These are phyloP conservation scores for Trididemnum nubilum DNA, from an alignment of 23 tunicate genomes.

Conservation along the genomic window DNA sequence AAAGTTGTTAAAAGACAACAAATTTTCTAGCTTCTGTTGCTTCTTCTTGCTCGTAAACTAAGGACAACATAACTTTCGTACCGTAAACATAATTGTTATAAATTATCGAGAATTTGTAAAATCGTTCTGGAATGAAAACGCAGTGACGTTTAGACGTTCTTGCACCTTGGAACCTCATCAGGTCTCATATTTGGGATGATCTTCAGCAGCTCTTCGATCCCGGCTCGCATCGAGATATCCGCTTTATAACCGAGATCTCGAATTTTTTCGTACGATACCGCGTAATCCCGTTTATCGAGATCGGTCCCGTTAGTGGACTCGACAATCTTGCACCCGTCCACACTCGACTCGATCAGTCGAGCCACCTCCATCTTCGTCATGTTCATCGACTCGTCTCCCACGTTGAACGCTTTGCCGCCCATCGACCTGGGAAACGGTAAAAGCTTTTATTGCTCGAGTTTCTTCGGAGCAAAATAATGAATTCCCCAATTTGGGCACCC, in stretches of 20 bases:
- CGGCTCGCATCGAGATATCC: constrained; percentile 58
- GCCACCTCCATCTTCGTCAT: constrained; percentile 94
- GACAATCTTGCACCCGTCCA: constrained; percentile 86
- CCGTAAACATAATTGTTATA: too few species aligned
- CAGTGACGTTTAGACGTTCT: constrained; percentile 68
- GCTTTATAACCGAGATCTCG: constrained; percentile 86
- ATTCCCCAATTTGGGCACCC: too few species aligned
- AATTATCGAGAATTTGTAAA: too few species aligned
- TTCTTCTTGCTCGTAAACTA: too few species aligned
- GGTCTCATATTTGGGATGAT: constrained; percentile 76
- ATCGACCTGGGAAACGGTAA: constrained; percentile 60
- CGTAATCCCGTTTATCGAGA: constrained; percentile 95
- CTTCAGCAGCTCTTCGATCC: constrained; percentile 84
- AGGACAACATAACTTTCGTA: too few species aligned
- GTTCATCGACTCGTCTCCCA: constrained; percentile 99
- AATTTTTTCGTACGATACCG: constrained; percentile 80
- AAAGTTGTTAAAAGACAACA: too few species aligned
- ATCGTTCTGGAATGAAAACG: too few species aligned
- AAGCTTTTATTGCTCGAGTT: too few species aligned
- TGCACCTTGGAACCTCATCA: constrained; percentile 71
- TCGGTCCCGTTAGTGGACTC: constrained; percentile 94
- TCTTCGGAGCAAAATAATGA: too few species aligned
- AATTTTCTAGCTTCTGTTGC: too few species aligned
- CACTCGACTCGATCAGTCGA: constrained; percentile 88
- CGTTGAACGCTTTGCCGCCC: constrained; percentile 88